phyloP scores from a whole-genome alignment of 1,140 invertebrate species.

The Globodera rostochiensis region DNA sequence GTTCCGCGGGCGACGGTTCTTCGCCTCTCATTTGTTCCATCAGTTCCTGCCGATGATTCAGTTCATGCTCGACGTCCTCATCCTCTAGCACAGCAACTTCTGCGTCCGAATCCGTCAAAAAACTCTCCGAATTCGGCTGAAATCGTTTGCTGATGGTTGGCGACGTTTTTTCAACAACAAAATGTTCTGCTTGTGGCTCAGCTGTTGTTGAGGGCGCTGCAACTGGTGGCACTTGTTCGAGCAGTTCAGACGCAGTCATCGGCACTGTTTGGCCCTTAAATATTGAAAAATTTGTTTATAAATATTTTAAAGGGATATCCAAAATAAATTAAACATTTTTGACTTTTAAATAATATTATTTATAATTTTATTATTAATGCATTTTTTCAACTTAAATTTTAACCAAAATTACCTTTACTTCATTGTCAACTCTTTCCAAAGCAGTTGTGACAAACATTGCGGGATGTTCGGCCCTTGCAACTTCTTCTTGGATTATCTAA shows the following conservation, averaged over 20 bases:
- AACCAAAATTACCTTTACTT: background rate
- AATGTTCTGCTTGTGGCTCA: no score
- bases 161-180: no score
- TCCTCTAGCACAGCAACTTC: background rate
- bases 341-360: no score
- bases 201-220: no score
- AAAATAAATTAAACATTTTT: no score
- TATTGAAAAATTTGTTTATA: background rate
- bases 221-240: no score
- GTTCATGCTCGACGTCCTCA: background rate
- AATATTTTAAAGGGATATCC: no score
- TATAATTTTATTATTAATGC: no score
- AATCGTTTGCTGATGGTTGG: background rate
- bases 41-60: no score
- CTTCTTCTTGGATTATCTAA: background rate
- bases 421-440: background rate
- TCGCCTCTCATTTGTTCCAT: background rate
- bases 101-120: slow-evolving; percentile 5
- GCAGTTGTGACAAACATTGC: slow-evolving; percentile 1
- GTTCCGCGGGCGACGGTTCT: background rate
- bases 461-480: background rate
- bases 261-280: background rate
- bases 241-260: background rate
- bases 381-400: no score
- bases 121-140: background rate